These are phyloP conservation scores for Cepphus grylle DNA, from an alignment of 2,113 vertebrate genomes.

Conservation along the genomic window DNA sequence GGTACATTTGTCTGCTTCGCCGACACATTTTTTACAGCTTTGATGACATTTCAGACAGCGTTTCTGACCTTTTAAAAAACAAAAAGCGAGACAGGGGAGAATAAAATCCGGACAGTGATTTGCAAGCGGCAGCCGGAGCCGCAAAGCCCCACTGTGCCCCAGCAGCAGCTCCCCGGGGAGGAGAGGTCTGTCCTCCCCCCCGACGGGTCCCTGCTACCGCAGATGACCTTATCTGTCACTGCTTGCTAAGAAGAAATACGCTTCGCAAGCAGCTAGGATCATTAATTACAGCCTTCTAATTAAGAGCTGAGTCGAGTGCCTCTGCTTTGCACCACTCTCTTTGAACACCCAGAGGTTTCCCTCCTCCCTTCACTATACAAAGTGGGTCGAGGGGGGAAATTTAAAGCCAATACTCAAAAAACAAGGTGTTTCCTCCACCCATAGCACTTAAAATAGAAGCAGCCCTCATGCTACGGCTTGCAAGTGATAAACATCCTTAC, in stretches of 20 bases:
- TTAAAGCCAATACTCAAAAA: neutral
- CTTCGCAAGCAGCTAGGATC: neutral
- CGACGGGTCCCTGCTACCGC: neutral
- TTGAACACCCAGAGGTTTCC: neutral
- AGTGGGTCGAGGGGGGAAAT: neutral
- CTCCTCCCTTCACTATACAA: neutral
- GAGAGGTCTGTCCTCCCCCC: neutral
- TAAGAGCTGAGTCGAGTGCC: neutral
- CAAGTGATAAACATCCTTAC: conserved; percentile 69
- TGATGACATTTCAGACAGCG: conserved; percentile 84
- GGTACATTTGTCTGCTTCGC: conserved; percentile 81
- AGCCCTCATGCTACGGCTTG: neutral
- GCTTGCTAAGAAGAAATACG: neutral
- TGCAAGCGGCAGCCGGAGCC: fast-evolving
- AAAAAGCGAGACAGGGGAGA: neutral
- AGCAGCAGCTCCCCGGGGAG: neutral
- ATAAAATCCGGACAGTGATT: neutral
- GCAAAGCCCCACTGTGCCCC: neutral
- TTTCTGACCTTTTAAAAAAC: conserved; percentile 78
- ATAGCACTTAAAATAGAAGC: neutral
- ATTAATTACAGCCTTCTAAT: conserved; percentile 31
- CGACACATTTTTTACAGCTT: conserved; percentile 81
- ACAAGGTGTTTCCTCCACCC: neutral
- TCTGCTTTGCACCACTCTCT: neutral
- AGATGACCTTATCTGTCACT: conserved; percentile 9